Conservation (phyloP, 1,140 invertebrate species). For the Trissolcus basalis region DNA sequence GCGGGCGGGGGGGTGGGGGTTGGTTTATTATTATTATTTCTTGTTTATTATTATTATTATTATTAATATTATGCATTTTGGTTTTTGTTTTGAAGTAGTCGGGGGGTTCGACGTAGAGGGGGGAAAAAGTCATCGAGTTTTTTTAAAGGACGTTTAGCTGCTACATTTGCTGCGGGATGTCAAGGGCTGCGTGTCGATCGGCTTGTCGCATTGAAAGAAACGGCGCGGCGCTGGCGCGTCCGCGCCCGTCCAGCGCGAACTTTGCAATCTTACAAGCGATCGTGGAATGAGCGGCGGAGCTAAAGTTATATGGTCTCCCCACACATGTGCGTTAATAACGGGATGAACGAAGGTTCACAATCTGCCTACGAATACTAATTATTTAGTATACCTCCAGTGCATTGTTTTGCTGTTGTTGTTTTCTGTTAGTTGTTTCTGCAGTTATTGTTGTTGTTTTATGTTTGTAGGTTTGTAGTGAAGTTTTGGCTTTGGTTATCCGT, state of each 20-base stretch:
- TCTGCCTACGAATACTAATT: constrained; percentile 74
- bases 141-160: constrained; percentile 64
- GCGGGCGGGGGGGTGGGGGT: constrained; percentile 48
- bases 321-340: constrained; percentile 76
- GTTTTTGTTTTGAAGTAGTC: constrained; percentile 29
- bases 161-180: constrained; percentile 64
- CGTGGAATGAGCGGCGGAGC: constrained; percentile 73
- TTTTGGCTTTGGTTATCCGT: constrained; percentile 48
- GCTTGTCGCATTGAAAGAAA: constrained; percentile 49
- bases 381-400: constrained; percentile 69
- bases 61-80: constrained; percentile 25
- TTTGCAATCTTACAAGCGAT: constrained; percentile 60
- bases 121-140: constrained; percentile 59
- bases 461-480: constrained; percentile 48
- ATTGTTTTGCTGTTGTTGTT: constrained; percentile 59
- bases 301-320: constrained; percentile 77
- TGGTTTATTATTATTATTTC: constrained; percentile 33
- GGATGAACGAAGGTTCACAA: constrained; percentile 74
- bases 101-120: constrained; percentile 45
- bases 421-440: constrained; percentile 56
- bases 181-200: constrained; percentile 57
- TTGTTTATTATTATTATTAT: constrained; percentile 43
- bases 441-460: constrained; percentile 41
- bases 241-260: too few relatives aligned
- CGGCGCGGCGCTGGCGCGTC: constrained; percentile 12